phyloP scores from a whole-genome alignment of 2,797 vertebrate genomes.

The Catharus ustulatus region DNA sequence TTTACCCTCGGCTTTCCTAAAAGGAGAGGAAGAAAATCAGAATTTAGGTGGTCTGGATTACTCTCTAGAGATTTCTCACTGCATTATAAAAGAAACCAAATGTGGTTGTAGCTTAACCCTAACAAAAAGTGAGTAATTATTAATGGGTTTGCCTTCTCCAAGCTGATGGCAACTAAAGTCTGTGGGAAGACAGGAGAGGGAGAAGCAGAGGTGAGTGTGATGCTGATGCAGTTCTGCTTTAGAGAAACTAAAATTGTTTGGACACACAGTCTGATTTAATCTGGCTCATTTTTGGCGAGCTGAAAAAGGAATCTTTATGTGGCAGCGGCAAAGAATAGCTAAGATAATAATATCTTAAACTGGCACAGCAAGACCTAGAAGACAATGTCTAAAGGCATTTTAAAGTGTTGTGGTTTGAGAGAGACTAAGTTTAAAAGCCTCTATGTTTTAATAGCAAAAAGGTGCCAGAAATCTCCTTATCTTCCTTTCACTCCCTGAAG shows the following conservation, averaged over 20 bases:
- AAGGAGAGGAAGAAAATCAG: constrained; percentile 7
- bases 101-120: background rate
- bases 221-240: background rate
- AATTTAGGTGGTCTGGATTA: background rate
- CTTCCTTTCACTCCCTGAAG: background rate
- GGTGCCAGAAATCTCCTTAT: background rate
- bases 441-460: background rate
- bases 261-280: background rate
- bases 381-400: background rate
- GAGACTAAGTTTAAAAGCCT: background rate
- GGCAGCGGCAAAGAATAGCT: background rate
- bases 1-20: background rate
- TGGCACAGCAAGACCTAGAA: background rate
- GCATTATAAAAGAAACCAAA: background rate
- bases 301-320: background rate
- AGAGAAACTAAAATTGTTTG: background rate
- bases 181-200: background rate
- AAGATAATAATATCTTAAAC: background rate
- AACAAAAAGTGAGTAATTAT: background rate
- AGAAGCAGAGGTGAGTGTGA: background rate
- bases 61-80: background rate
- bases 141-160: background rate
- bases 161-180: background rate
- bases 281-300: background rate
- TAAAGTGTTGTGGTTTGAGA: background rate